Conservation (phyloP, 2,888 invertebrate species). For the Monoplex corrugatus region DNA sequence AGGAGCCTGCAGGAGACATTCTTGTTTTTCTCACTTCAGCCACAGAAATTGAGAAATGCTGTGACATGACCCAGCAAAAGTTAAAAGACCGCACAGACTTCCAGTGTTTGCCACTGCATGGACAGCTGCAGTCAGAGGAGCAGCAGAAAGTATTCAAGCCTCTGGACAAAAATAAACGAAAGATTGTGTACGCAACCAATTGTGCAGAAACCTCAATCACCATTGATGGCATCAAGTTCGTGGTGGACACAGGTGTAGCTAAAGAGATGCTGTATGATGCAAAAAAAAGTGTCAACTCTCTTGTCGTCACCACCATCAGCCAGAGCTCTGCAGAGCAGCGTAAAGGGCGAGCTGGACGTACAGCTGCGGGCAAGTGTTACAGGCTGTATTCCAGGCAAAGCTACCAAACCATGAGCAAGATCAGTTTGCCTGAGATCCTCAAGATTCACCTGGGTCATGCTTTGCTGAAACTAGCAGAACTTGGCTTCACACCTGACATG, state of each 20-base stretch:
- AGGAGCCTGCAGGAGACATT: constrained; percentile 76
- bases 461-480: constrained; percentile 73
- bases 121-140: constrained; percentile 76
- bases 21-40: constrained; percentile 81
- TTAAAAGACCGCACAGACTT: constrained; percentile 57
- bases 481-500: constrained; percentile 71
- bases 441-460: constrained; percentile 71
- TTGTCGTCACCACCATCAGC: constrained; percentile 72
- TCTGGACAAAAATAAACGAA: constrained; percentile 67
- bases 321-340: constrained; percentile 81
- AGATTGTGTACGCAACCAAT: constrained; percentile 81
- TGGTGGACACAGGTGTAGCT: constrained; percentile 80
- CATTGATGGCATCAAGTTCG: constrained; percentile 81
- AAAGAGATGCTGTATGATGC: constrained; percentile 80
- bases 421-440: constrained; percentile 79
- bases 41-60: constrained; percentile 77
- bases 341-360: constrained; percentile 82
- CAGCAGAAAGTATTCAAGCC: constrained; percentile 77
- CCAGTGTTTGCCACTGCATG: constrained; percentile 73
- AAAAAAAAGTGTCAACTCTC: constrained; percentile 71
- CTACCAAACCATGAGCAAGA: constrained; percentile 74
- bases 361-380: constrained; percentile 79
- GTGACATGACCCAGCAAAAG: constrained; percentile 59
- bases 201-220: constrained; percentile 82
- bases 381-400: constrained; percentile 78